Base-by-base conservation (phyloP, 2,113 vertebrate genomes). In the Oncorhynchus keta region DNA sequence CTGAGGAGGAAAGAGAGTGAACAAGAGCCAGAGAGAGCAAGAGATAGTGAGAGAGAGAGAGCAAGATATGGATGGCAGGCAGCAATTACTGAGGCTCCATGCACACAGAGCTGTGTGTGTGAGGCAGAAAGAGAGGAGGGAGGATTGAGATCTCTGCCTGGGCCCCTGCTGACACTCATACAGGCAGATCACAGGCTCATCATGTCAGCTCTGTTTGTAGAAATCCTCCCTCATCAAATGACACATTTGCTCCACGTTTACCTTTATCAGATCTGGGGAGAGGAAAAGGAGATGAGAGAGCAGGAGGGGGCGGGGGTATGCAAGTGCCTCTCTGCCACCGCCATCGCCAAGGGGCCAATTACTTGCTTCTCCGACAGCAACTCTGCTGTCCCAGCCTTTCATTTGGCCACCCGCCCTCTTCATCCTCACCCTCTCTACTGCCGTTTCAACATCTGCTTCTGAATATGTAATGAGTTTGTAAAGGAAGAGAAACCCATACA, bases 161-260 rank as follows among this genome's bases (percentile, higher is more conserved):
- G 87, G 88, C 91, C 79, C 92, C 90, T 86, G 89, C 91, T 93
- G 91, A 93, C 91, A 93, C 87, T 89, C 90, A 87, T 89, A 89
- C 90, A 89, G 87, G 86, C 86, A 93, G 92, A 94, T 93, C 93
- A 94, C 92, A 94, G 92, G 87, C 92, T 93, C 92, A 92, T 93
- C 93, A 93, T 92, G 92, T 91, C 90, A 90, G 90, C 92, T 88
- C 90, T 93, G 91, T 94, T 94, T 94, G 93, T 90, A 86, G 90
- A 92, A 91, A 93, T 90, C 92, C 90, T 92, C 86, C 87, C 90
- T 92, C 92, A 94, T 94, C 93, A 94, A 92, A 93, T 89, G 89
- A 91, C 91, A 93, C 89, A 92, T 93, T 93, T 93, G 91, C 87
- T 92, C 91, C 92, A 93, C 90, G 91, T 95, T 94, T 94, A 94